phyloP scores from a whole-genome alignment of 2,113 vertebrate species.

The Pycnonotus jocosus region DNA sequence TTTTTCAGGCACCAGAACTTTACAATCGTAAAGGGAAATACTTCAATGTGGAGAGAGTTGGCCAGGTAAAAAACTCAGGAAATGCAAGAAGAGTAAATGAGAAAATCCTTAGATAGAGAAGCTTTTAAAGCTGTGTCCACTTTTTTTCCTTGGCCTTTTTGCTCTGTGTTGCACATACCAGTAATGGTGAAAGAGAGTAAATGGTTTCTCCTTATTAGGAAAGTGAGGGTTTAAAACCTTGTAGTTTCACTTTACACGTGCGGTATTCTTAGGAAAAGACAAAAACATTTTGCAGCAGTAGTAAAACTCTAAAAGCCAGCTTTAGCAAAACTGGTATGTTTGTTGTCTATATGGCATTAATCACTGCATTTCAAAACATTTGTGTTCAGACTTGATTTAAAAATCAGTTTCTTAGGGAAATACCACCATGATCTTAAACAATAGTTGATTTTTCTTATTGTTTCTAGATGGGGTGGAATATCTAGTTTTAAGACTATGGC shows the following conservation, averaged over 20 bases:
- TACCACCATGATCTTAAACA: not conserved
- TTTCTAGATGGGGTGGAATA: not conserved
- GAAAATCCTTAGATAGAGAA: not conserved
- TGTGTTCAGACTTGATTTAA: not conserved
- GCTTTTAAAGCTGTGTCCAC: not conserved
- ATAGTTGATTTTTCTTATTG: not conserved
- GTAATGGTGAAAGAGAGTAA: not conserved
- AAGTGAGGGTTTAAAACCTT: not conserved
- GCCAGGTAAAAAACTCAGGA: slow-evolving; percentile 79
- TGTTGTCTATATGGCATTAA: not conserved
- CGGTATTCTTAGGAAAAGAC: not conserved
- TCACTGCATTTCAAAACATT: not conserved
- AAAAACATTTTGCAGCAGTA: not conserved
- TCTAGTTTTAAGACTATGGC: not conserved
- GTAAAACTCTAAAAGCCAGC: not conserved
- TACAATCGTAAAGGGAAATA: slow-evolving; percentile 98
- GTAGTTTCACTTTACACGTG: not conserved
- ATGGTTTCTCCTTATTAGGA: not conserved
- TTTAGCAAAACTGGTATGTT: not conserved
- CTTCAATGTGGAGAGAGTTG: slow-evolving; percentile 95
- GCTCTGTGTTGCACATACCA: not conserved
- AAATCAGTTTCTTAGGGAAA: not conserved
- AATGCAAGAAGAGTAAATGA: not conserved
- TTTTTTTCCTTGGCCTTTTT: not conserved
- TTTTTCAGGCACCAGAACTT: slow-evolving; percentile 89